Evolutionary conservation across 1,140 invertebrate species (phyloP).

Genomic region (Trachelipus rathkii): DNA sequence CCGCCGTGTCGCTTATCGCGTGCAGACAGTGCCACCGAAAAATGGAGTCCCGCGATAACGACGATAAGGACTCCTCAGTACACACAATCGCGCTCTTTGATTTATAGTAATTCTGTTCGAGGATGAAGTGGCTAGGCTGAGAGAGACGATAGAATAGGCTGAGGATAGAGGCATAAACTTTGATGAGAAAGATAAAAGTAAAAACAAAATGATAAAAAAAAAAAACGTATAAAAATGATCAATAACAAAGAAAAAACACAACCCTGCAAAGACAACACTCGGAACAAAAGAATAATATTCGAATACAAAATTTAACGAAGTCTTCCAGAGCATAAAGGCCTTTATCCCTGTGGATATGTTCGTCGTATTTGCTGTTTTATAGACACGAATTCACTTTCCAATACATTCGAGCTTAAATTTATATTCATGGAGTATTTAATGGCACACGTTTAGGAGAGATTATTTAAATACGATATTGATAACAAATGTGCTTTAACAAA

Average conservation of each 20-base stretch:
- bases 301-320: too few species aligned
- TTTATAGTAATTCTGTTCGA: slow-evolving; percentile 1
- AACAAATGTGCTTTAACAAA: too few species aligned
- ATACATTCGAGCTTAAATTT: too few species aligned
- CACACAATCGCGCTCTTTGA: neutral
- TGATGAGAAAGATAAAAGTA: neutral
- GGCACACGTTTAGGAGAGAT: too few species aligned
- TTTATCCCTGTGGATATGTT: too few species aligned
- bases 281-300: too few species aligned
- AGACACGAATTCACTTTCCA: too few species aligned
- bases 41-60: neutral
- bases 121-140: neutral
- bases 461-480: too few species aligned
- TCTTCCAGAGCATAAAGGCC: too few species aligned
- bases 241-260: neutral
- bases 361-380: too few species aligned
- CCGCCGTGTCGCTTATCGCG: neutral
- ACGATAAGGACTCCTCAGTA: slow-evolving; percentile 2
- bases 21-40: slow-evolving; percentile 10
- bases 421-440: too few species aligned
- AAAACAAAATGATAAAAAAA: neutral
- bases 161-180: slow-evolving; percentile 10
- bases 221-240: neutral
- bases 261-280: too few species aligned
- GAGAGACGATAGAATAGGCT: neutral